Percentiles rank a stretch among this genome's conserved stretches.
phyloP scores from a whole-genome alignment of 2,797 vertebrate genomes.

The Lagodon rhomboides region DNA sequence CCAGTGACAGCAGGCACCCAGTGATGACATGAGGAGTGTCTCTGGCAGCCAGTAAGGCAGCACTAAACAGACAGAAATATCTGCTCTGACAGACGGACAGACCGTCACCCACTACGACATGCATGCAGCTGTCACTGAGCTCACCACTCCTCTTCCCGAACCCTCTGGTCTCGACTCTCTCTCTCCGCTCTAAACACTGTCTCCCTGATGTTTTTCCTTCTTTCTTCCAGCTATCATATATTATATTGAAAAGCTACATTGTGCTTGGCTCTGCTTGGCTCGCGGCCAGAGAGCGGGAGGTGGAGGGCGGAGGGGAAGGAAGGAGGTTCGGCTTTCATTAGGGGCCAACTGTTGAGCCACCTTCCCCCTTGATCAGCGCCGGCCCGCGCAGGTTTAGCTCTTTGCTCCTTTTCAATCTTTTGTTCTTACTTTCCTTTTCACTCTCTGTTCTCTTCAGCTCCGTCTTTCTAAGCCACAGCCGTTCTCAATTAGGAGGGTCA shows the following conservation, averaged over 20 bases:
- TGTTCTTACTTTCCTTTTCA: conserved; percentile 51
- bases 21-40: conserved; percentile 87
- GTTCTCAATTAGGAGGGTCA: conserved; percentile 86
- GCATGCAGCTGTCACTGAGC: conserved; percentile 89
- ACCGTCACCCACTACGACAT: conserved; percentile 79
- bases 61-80: conserved; percentile 92
- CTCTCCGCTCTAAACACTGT: conserved; percentile 16
- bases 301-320: conserved; percentile 12
- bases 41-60: conserved; percentile 84
- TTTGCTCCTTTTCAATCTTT: conserved; percentile 50
- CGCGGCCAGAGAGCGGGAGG: conserved; percentile 26
- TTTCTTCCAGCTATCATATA: conserved; percentile 28
- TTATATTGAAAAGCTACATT: conserved; percentile 35
- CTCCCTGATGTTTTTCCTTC: conserved; percentile 16
- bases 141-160: conserved; percentile 70
- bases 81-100: conserved; percentile 87
- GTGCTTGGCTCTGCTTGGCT: conserved; percentile 40
- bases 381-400: conserved; percentile 50
- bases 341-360: conserved; percentile 55
- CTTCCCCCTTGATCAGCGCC: conserved; percentile 49
- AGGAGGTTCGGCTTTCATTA: conserved; percentile 47
- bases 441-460: not conserved
- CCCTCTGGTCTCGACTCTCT: conserved; percentile 52
- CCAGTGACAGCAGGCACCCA: conserved; percentile 84
- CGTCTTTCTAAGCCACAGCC: conserved; percentile 77